Percentiles rank a stretch among this genome's conserved stretches.
Evolutionary conservation across 1,140 invertebrate genomes (phyloP).

Genomic region (Drosophila murphyi): DNA sequence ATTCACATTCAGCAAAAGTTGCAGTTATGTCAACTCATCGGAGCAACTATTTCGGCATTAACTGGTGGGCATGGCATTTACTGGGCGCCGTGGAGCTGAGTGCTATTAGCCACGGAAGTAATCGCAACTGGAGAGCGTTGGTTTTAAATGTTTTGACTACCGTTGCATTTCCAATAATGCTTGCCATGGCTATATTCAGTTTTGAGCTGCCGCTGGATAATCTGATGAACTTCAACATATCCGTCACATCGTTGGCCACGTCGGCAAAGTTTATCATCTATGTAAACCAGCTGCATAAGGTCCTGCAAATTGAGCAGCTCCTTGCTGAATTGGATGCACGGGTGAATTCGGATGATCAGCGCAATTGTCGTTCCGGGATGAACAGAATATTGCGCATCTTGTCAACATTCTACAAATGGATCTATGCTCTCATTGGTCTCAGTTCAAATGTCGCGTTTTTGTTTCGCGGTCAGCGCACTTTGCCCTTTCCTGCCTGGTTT

Average conservation of each 20-base stretch:
- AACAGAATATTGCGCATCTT: constrained; percentile 17
- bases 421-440: constrained; percentile 14
- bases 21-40: neutral
- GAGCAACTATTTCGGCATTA: constrained; percentile 36
- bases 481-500: constrained; percentile 66
- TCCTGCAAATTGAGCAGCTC: constrained; percentile 33
- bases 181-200: constrained; percentile 28
- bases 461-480: constrained; percentile 20
- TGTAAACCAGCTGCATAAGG: constrained; percentile 20
- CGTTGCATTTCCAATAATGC: constrained; percentile 21
- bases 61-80: constrained; percentile 25
- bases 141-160: constrained; percentile 37
- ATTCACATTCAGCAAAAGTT: neutral
- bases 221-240: constrained; percentile 53
- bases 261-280: constrained; percentile 52
- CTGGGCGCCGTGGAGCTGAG: constrained; percentile 46
- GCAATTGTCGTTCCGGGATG: constrained; percentile 9
- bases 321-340: constrained; percentile 49
- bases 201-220: constrained; percentile 51
- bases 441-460: constrained; percentile 27
- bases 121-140: constrained; percentile 18
- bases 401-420: constrained; percentile 33
- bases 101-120: constrained; percentile 7
- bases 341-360: constrained; percentile 26
- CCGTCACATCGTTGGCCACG: constrained; percentile 44